Evolutionary conservation across 2,113 vertebrate species (phyloP).

Genomic region (Microcebus tavaratra): DNA sequence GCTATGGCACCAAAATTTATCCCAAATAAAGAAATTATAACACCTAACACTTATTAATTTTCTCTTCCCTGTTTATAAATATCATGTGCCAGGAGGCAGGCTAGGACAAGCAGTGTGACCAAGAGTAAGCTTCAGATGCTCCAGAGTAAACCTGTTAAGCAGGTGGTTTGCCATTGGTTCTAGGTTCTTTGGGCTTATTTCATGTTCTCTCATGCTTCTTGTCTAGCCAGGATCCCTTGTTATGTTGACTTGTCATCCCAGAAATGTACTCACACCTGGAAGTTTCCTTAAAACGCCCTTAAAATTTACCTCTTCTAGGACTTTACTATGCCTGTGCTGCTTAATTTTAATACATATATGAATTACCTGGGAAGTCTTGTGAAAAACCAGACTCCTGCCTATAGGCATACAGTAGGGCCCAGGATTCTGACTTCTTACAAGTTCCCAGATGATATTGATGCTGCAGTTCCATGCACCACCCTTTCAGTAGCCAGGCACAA

Average conservation of each 20-base stretch:
- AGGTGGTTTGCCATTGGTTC: neutral
- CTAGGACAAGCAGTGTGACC: neutral
- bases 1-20: neutral
- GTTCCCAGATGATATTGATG: rapidly evolving
- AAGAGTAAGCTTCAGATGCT: neutral
- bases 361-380: neutral
- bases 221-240: neutral
- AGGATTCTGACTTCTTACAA: neutral
- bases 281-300: neutral
- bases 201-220: neutral
- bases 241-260: neutral
- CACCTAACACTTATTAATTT: neutral
- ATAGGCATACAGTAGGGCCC: neutral
- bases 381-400: neutral
- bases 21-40: neutral
- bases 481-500: neutral
- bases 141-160: neutral
- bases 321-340: neutral
- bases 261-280: neutral
- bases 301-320: neutral
- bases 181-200: neutral
- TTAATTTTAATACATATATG: neutral
- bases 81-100: neutral
- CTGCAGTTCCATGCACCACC: rapidly evolving
- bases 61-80: neutral